Evolutionary conservation across 1,140 invertebrate species (phyloP).

Genomic region (Pogonomyrmex californicus): DNA sequence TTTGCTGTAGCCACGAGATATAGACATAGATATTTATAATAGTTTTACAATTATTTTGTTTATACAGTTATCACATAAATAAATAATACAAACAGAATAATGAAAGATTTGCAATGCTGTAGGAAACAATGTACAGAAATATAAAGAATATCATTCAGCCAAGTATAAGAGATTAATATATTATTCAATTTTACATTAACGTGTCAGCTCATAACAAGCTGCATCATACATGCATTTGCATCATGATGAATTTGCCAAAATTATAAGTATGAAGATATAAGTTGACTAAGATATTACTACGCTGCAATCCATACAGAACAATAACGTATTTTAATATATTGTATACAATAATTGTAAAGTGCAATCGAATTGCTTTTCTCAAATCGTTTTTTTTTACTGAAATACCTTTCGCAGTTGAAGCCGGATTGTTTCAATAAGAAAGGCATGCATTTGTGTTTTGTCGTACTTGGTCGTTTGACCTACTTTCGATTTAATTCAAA

Average conservation of each 20-base stretch:
- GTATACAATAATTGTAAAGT: background rate
- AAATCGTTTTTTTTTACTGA: background rate
- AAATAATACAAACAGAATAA: constrained; percentile 23
- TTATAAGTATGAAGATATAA: background rate
- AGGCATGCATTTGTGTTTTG: background rate
- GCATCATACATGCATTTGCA: background rate
- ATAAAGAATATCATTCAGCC: background rate
- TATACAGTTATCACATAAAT: constrained; percentile 1
- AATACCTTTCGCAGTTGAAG: background rate
- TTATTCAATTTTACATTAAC: background rate
- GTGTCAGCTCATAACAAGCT: background rate
- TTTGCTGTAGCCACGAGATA: background rate
- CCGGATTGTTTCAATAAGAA: too few species aligned
- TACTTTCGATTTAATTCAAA: constrained; percentile 9
- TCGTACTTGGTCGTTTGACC: background rate
- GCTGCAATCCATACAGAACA: background rate
- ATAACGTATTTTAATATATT: background rate
- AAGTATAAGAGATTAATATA: background rate
- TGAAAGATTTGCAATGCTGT: background rate
- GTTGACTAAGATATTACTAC: too few species aligned
- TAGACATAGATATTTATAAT: background rate
- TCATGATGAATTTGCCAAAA: background rate
- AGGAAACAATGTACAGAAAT: background rate
- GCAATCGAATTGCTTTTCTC: background rate
- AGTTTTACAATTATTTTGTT: background rate